phyloP scores from a whole-genome alignment of 2,113 vertebrate species.

The Centrocercus urophasianus region DNA sequence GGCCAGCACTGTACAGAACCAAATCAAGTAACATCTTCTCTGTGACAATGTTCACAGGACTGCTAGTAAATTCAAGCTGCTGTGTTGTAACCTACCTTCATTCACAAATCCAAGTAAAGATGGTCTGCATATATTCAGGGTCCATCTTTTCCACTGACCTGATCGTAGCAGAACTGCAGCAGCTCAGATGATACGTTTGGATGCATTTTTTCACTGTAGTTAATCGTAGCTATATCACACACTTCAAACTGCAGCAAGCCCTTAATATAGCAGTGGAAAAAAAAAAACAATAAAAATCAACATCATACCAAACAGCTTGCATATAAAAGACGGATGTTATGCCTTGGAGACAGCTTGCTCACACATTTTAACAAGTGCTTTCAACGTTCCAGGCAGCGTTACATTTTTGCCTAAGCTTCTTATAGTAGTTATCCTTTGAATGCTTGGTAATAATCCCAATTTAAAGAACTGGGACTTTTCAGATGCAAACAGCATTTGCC shows the following conservation, averaged over 20 bases:
- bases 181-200: background rate
- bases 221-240: background rate
- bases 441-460: background rate
- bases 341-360: background rate
- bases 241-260: background rate
- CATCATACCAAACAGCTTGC: background rate
- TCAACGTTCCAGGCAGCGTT: background rate
- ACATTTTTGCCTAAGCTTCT: constrained; percentile 1
- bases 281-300: background rate
- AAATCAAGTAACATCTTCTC: background rate
- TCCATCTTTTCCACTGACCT: background rate
- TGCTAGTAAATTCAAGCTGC: background rate
- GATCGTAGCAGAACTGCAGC: background rate
- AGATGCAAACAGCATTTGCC: background rate
- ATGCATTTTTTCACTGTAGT: background rate
- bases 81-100: background rate
- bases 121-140: background rate
- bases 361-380: background rate
- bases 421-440: background rate
- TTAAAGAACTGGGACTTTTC: background rate
- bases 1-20: background rate
- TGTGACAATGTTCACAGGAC: background rate
- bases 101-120: background rate
- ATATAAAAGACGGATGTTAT: background rate
- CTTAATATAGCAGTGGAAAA: background rate